These are phyloP conservation scores for Troglohyphantes excavatus DNA, from an alignment of 2,888 invertebrate genomes.

Conservation along the genomic window DNA sequence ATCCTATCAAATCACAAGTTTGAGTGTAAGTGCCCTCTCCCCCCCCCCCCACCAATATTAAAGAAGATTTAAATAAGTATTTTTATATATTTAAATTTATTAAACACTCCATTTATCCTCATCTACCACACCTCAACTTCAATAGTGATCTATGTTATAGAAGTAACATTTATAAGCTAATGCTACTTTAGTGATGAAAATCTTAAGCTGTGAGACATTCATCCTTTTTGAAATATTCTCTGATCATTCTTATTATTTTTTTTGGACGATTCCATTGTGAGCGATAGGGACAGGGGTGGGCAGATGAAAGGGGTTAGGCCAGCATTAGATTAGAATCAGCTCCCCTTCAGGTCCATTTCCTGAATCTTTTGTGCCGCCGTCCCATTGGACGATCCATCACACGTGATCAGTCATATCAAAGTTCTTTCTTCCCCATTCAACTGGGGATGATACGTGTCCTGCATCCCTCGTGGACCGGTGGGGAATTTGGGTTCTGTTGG, in stretches of 20 bases:
- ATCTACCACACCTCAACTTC: too few relatives aligned
- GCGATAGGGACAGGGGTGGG: not conserved
- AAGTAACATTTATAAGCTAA: too few relatives aligned
- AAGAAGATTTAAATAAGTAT: too few relatives aligned
- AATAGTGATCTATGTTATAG: too few relatives aligned
- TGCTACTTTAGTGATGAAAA: too few relatives aligned
- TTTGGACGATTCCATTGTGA: constrained; percentile 17
- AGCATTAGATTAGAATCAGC: constrained; percentile 56
- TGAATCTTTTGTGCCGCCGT: constrained; percentile 61
- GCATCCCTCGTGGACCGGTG: constrained; percentile 29
- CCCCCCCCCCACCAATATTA: too few relatives aligned
- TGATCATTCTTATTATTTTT: not conserved
- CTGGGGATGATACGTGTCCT: constrained; percentile 54
- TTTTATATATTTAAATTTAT: too few relatives aligned
- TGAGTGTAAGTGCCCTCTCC: too few relatives aligned
- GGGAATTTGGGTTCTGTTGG: not conserved
- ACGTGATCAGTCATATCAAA: constrained; percentile 69
- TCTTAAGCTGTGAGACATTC: too few relatives aligned
- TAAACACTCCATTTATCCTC: too few relatives aligned
- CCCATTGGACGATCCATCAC: constrained; percentile 63
- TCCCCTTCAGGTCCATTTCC: constrained; percentile 65
- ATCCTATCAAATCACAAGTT: too few relatives aligned
- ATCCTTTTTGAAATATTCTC: not conserved
- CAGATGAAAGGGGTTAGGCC: constrained; percentile 42
- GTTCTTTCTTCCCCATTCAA: constrained; percentile 22